Evolutionary conservation across 2,888 invertebrate genomes (phyloP).

Genomic region (Acanthosepion esculentum): DNA sequence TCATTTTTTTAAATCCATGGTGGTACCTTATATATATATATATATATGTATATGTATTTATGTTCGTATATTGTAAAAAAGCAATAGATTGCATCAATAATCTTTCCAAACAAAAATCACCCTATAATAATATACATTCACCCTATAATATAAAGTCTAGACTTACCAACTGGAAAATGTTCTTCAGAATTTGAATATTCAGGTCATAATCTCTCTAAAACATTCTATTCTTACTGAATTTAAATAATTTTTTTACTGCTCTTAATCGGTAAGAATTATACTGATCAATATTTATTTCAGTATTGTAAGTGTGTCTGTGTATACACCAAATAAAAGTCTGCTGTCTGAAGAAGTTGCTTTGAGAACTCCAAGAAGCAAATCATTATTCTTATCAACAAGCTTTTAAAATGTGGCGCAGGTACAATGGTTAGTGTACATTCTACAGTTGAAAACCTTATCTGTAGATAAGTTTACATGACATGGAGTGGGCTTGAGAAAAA

Average conservation of each 20-base stretch:
- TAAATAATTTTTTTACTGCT: background rate
- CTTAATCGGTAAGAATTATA: background rate
- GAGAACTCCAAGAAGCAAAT: background rate
- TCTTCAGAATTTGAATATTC: background rate
- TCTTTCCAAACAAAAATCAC: no score
- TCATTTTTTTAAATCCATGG: no score
- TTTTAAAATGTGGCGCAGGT: background rate
- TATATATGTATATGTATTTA: no score
- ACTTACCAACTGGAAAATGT: no score
- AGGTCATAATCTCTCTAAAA: background rate
- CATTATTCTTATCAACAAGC: background rate
- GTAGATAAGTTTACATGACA: background rate
- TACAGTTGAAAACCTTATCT: background rate
- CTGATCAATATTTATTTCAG: background rate
- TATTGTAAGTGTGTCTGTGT: background rate
- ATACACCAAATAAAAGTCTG: background rate
- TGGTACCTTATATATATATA: no score
- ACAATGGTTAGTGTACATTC: background rate
- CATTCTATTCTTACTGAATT: background rate
- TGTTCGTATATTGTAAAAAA: no score
- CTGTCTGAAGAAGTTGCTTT: background rate
- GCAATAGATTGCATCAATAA: no score
- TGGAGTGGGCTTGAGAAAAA: background rate
- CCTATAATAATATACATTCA: no score
- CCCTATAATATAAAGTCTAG: no score